phyloP scores from a whole-genome alignment of 2,113 vertebrate genomes.

The Sardina pilchardus region DNA sequence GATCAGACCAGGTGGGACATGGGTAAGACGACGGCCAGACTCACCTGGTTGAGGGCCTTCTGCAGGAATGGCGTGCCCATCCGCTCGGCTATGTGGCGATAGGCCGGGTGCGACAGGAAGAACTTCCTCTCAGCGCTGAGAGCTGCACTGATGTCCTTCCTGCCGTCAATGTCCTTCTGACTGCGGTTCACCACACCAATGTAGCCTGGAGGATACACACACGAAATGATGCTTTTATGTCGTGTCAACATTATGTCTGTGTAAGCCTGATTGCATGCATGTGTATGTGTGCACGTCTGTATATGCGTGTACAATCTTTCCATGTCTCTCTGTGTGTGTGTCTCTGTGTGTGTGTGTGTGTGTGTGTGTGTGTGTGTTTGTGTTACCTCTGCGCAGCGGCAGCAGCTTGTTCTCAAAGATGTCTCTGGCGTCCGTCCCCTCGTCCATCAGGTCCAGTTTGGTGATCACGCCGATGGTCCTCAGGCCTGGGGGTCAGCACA shows the following conservation, averaged over 20 bases:
- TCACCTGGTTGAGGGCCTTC: conserved; percentile 90
- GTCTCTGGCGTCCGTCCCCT: conserved; percentile 91
- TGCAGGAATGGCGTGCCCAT: conserved; percentile 94
- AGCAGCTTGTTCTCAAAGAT: conserved; percentile 95
- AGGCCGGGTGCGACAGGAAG: conserved; percentile 91
- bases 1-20: not conserved
- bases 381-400: conserved; percentile 84
- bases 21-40: not conserved
- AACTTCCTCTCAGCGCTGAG: conserved; percentile 93
- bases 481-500: conserved; percentile 72
- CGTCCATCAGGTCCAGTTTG: conserved; percentile 95
- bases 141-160: conserved; percentile 87
- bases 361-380: not conserved
- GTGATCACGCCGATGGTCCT: conserved; percentile 96
- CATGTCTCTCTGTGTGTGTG: not conserved
- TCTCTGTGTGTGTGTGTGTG: not conserved
- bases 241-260: not conserved
- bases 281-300: conserved; percentile 31
- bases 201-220: conserved; percentile 77
- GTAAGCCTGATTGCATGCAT: not conserved
- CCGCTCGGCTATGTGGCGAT: conserved; percentile 93
- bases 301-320: not conserved
- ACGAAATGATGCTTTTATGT: not conserved
- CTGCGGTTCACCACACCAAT: conserved; percentile 96
- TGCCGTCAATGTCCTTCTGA: conserved; percentile 96